A percentile compares a stretch with the other conserved stretches of the same genome.
phyloP scores from a whole-genome alignment of 2,113 vertebrate species.

The Zootoca vivipara region DNA sequence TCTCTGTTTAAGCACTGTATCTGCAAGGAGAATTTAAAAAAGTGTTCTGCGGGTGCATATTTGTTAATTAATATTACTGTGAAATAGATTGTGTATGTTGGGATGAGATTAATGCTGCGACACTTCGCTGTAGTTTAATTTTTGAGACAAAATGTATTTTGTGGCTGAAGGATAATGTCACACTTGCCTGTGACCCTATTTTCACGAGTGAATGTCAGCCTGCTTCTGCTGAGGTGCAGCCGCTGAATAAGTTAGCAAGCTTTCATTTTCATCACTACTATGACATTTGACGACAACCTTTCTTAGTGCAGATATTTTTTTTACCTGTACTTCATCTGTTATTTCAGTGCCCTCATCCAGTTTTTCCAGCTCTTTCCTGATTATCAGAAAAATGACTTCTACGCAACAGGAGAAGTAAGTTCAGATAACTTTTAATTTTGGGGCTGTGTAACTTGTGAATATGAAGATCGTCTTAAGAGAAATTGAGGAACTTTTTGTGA shows the following conservation, averaged over 20 bases:
- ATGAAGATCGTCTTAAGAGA: conserved; percentile 30
- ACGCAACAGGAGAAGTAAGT: conserved; percentile 84
- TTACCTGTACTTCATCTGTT: conserved; percentile 39
- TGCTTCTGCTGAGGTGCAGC: neutral
- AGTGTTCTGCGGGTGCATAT: neutral
- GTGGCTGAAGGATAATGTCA: neutral
- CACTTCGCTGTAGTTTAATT: neutral
- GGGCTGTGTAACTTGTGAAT: conserved; percentile 24
- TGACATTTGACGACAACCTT: neutral
- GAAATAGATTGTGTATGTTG: neutral
- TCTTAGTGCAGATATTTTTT: neutral
- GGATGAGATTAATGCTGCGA: neutral
- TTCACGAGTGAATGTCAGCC: neutral
- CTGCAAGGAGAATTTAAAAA: neutral
- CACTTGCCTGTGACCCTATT: neutral
- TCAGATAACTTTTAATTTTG: conserved; percentile 16
- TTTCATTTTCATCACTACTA: neutral
- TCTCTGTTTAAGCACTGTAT: neutral
- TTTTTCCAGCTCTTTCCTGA: conserved; percentile 88
- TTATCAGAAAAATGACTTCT: conserved; percentile 85
- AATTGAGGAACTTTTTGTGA: neutral
- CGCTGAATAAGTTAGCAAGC: neutral
- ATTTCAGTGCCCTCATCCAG: conserved; percentile 76
- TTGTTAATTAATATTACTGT: neutral
- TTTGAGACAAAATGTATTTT: neutral